Percentiles rank a stretch among this genome's conserved stretches.
These are phyloP conservation scores for Sceliomorpha sp. DNA, from an alignment of 2,888 invertebrate species.

Conservation along the genomic window DNA sequence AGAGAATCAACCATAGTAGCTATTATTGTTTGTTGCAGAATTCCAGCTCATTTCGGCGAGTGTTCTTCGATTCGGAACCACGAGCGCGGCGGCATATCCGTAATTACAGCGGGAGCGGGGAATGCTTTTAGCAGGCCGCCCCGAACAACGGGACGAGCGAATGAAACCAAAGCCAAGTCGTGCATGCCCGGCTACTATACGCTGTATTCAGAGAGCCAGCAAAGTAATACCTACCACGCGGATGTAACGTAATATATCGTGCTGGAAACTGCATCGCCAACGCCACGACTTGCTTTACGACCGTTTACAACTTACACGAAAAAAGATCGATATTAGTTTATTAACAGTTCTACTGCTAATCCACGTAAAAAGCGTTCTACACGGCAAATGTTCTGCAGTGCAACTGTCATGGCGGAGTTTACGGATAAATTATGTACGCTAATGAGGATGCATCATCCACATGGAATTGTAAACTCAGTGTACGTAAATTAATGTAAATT, in stretches of 20 bases:
- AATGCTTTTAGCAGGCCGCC: slow-evolving; percentile 73
- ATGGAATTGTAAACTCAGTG: too few species aligned
- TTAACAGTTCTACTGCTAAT: too few species aligned
- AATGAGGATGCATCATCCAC: too few species aligned
- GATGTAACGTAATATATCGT: slow-evolving; percentile 63
- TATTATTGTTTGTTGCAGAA: slow-evolving; percentile 60
- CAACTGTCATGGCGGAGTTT: too few species aligned
- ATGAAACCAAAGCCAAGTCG: slow-evolving; percentile 50
- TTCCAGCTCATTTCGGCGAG: slow-evolving; percentile 63
- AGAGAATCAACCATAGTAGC: slow-evolving; percentile 26
- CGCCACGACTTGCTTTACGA: background rate
- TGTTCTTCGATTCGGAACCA: slow-evolving; percentile 63
- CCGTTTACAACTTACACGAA: background rate
- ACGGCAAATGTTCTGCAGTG: too few species aligned
- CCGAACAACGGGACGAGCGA: slow-evolving; percentile 55
- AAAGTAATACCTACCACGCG: slow-evolving; percentile 60
- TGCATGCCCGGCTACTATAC: slow-evolving; percentile 37
- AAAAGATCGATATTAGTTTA: too few species aligned
- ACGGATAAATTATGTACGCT: too few species aligned
- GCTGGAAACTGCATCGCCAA: slow-evolving; percentile 55
- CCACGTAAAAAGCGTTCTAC: too few species aligned
- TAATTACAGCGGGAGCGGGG: slow-evolving; percentile 70
- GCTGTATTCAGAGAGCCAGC: slow-evolving; percentile 38
- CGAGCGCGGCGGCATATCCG: slow-evolving; percentile 58
- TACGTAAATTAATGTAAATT: too few species aligned